Base-by-base conservation (phyloP, 2,888 invertebrate species). In the Pammene fasciana region DNA sequence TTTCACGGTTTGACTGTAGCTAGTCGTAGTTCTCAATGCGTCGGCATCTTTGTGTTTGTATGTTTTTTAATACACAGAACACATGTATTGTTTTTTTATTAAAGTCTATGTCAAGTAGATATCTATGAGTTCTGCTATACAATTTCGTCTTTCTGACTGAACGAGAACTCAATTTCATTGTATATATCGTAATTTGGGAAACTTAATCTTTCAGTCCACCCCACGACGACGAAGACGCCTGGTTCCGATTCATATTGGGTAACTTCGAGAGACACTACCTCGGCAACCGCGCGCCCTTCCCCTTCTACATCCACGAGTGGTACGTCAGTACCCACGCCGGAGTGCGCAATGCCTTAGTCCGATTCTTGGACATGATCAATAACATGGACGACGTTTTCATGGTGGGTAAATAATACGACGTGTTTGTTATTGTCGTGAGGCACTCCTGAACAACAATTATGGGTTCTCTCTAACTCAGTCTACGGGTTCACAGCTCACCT, bases 301-400 rank as follows among this genome's bases (percentile, higher is more conserved):
- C 95, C 0, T 92, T 95, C 75, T 95, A 93, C 79, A 83, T 95
- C 59, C 95, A 96, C 78, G 94, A 95, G 6, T 95, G 95, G 94
- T 94, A 95, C 75, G 68, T 92, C 0, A 0, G 18, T 7, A 41
- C 75, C 0, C 84, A 90, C 68, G 86, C 89, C 11, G 89, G 90
- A 18, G 83, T 93, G 38, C 83, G 87, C 7, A 81, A 84, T 0
- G 95, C 94, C 0, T 92, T 94, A 43, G 79, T 82, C 13, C 87
- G 92, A 76, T 95, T 95, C 78, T 73, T 95, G 71, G 89, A 94
- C 56, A 85, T 94, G 75, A 76, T 95, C 65, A 91, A 89, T 72
- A 83, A 78, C 0, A 79, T 94, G 18, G 79, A 88, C 4, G 95
- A 95, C 76, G 94, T 94, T 0, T 95, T 94, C 74, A 84, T 95